Base-by-base conservation (phyloP, 2,888 invertebrate genomes). In the Lochmaea crataegi region DNA sequence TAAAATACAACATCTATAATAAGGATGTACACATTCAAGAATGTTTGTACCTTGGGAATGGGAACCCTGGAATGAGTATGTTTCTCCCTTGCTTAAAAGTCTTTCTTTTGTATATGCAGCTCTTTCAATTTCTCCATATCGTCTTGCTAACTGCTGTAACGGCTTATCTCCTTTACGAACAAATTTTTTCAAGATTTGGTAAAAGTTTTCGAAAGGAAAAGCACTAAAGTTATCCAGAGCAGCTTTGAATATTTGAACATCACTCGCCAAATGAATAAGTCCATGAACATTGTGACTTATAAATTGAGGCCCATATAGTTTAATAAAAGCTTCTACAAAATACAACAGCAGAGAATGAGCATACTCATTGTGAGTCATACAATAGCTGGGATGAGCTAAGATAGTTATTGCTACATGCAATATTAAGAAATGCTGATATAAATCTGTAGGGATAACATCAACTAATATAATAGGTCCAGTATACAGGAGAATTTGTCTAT, bases 401-500 rank as follows among this genome's bases (percentile, higher is more conserved):
- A 42, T 42, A 12, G 11, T 42, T 12, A 42, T 42, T 42, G 42
- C 42, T 12, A 42, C 42, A 42, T 42, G 42, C 12, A 42, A 12
- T 2, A 42, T 12, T 2, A 42, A 10, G 12, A 70, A 70, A 38
- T 70, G 45, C 32, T 70, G 18, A 41, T 56, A 70, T 51, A 63
- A 63, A 22, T 42, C 53, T 70, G 41, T 32, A 56, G 64, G 51
- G 61, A 70, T 64, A 38, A 63, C 64, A 56, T 32, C 32, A 32
- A 32, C 32, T 32, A 32, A 32, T 32, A 32, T 32, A 57, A 75
- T 56, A 48, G 73, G 73, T 7, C 76, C 76, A 18, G 56, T 60
- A 71, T 76, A 76, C n/a, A 75, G 53, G 18, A 75, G 45, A 60
- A 78, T 68, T 56, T 56, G 16, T 48, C 76, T n/a, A 45, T 73